Evolutionary conservation across 2,797 vertebrate genomes (phyloP), one percentile per base, ranked within the genome.

Genomic region (Chromis chromis): DNA sequence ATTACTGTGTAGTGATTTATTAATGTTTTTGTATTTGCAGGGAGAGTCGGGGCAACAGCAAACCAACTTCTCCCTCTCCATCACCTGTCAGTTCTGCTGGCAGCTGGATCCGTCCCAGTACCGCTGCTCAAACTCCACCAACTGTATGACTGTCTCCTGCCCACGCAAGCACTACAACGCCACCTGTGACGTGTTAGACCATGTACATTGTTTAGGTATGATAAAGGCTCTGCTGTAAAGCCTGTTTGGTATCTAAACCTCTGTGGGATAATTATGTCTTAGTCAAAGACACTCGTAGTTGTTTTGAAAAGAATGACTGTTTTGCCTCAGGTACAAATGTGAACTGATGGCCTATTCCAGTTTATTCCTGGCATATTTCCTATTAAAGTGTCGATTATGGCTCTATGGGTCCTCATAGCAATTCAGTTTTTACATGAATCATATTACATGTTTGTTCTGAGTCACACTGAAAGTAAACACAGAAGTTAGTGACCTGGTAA

Each of bases 61-160:
- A 76, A 92, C 91, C 88, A 93, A 90, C 88, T 99, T 99, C 28
- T 85, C 94, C 14, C 84, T 98, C 76, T 94, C 94, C 58, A 93
- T 98, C 93, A 95, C 88, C 0, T 99, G 98, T 91, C 96, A 96
- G 77, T 99, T 98, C 87, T 99, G 98, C 92, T 99, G 98, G 98
- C 98, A 99, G 93, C 95, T 99, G 59, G 95, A 97, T 0, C 92
- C 96, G 0, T 92, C 94, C 0, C 93, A 95, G 79, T 99, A 99
- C 2, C 92, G 93, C 22, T 99, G 98, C 82, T 93, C 93, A 65
- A 96, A 95, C 69, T 96, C 95, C 16, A 97, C 94, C 50, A 96
- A 59, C 93, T 99, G 98, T 78, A 97, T 96, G 96, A 96, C 98
- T 0, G 97, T 99, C 22, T 95, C 97, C 13, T 99, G 98, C 63